Conservation (phyloP, 2,888 invertebrate genomes). For the Eulithis prunata region DNA sequence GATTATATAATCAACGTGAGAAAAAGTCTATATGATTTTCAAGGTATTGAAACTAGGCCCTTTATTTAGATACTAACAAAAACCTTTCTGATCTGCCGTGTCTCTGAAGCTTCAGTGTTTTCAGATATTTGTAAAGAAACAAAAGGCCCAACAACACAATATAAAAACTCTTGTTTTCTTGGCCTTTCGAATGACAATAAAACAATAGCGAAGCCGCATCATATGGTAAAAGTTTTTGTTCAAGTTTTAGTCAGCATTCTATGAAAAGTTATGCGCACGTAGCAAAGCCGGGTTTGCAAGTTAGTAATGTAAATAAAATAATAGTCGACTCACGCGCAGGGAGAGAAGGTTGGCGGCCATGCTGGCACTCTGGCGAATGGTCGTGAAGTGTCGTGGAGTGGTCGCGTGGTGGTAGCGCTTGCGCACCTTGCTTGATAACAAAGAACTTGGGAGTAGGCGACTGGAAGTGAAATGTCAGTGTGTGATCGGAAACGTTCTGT, state of each 20-base stretch:
- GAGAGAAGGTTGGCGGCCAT: conserved; percentile 63
- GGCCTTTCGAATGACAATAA: background rate
- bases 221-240: conserved; percentile 2
- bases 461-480: conserved; percentile 52
- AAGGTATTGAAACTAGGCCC: too few relatives aligned
- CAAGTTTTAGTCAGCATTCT: background rate
- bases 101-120: too few relatives aligned
- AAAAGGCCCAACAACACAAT: too few relatives aligned
- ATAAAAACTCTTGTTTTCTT: background rate
- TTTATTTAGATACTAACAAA: too few relatives aligned
- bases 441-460: conserved; percentile 42
- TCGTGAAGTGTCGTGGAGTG: conserved; percentile 64
- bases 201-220: background rate
- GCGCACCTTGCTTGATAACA: conserved; percentile 60
- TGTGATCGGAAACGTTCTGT: too few relatives aligned
- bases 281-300: conserved; percentile 11
- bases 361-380: conserved; percentile 74
- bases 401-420: conserved; percentile 63
- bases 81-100: too few relatives aligned
- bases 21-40: too few relatives aligned
- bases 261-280: background rate
- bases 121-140: too few relatives aligned
- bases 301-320: conserved; percentile 33
- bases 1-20: too few relatives aligned
- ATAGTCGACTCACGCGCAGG: conserved; percentile 63